phyloP scores from a whole-genome alignment of 2,888 invertebrate genomes.

The Drosophila nr. perissopoda region DNA sequence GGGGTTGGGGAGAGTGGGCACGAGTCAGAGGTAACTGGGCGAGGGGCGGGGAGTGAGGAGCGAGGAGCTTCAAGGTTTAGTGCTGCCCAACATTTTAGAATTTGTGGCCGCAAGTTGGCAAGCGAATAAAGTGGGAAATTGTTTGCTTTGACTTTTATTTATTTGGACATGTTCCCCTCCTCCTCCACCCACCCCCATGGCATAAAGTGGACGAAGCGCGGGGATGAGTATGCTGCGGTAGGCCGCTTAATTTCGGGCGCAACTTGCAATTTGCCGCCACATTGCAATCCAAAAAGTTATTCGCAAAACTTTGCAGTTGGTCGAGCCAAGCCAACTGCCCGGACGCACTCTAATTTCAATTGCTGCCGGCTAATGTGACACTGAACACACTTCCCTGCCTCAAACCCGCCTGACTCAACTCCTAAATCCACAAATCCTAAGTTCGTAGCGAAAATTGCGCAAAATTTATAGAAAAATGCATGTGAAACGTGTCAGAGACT shows the following conservation, averaged over 20 bases:
- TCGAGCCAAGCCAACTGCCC: conserved; percentile 45
- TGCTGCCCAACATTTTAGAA: conserved; percentile 53
- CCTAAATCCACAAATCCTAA: conserved; percentile 24
- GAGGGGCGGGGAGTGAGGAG: not conserved
- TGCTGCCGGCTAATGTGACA: conserved; percentile 68
- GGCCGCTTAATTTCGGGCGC: conserved; percentile 74
- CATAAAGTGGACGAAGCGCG: not conserved
- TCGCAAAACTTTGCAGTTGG: conserved; percentile 51
- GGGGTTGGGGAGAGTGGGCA: not conserved
- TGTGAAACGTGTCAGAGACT: conserved; percentile 66
- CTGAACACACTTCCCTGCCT: not conserved
- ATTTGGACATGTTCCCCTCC: conserved; percentile 63
- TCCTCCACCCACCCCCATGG: not conserved
- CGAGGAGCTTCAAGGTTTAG: conserved; percentile 1
- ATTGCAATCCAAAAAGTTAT: conserved; percentile 75
- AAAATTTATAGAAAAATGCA: conserved; percentile 76
- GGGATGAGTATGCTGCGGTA: conserved; percentile 49
- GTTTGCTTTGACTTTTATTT: conserved; percentile 67
- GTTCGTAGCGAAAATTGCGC: conserved; percentile 62
- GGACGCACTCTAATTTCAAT: conserved; percentile 72
- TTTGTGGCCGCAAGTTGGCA: conserved; percentile 67
- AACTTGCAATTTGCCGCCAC: conserved; percentile 78
- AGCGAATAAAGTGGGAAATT: conserved; percentile 73
- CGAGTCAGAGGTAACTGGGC: not conserved
- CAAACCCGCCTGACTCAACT: not conserved